Evolutionary conservation across 2,113 vertebrate genomes (phyloP), one percentile per base, ranked within the genome.

Genomic region (Corythornis vintsioides): DNA sequence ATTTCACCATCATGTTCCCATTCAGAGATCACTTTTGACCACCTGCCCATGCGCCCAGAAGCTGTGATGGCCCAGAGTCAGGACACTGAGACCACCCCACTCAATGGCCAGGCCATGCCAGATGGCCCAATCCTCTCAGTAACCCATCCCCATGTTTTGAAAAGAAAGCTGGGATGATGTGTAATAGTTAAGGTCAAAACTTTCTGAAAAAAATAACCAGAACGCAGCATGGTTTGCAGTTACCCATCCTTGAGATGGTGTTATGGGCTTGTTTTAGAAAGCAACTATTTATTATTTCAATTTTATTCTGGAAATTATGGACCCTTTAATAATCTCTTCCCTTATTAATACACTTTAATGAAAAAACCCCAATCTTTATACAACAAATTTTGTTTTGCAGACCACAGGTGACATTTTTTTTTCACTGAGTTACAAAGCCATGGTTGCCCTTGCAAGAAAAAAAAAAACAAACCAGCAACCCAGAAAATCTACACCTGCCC

Each of bases 31-130:
- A 1, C 12, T 82, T 82, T 21, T 56, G 76, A 61, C 59, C 13
- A 25, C 17, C 59, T 63, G 77, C 53, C 29, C 53, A 21, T 42
- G 53, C 0, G 5, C 29, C 18, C 0, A 1, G n/a, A 24, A 33
- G 55, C 53, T 59, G 61, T 1, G 4, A 40, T 71, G 35, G 52
- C 57, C 31, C 53, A 45, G 24, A 40, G 17, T 70, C 33, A 64
- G 65, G 50, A 59, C 25, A 31, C 13, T 10, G 15, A 69, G 64
- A 79, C 29, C 70, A 53, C 38, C 24, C 24, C 64, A 40, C 69
- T 6, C 3, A 5, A 47, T 0, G 7, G 48, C 7, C 50, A 63
- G 53, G 35, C 29, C 2, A 2, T 28, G 55, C 7, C 48, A 53
- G 43, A 14, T 21, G 60, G 35, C n/a, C 26, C 10, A 7, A 15